Base-by-base conservation (phyloP, 2,113 vertebrate genomes). In the Colinus virginianus region DNA sequence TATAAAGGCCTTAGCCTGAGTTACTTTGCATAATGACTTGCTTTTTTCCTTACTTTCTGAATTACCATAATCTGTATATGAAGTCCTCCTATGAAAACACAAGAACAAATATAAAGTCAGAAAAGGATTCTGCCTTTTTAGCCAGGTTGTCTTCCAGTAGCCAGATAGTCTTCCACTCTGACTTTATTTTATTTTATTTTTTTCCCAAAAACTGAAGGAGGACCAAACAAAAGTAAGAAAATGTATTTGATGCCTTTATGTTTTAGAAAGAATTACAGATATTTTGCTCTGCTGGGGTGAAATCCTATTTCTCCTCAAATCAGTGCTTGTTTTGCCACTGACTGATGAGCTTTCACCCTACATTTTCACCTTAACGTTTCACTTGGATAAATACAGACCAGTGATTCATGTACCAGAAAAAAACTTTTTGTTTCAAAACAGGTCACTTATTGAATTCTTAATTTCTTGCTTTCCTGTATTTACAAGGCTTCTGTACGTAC, bases 231-330 rank as follows among this genome's bases (percentile, higher is more conserved):
- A 86, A 93, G 55, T 28, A 6, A 87, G 91, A 90, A 30, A 11
- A 28, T 75, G 76, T 74, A 79, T 94, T 79, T 87, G 56, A 67
- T 76, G 32, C 22, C 17, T 94, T 49, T 91, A 88, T 66, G 11
- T 7, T 89, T 78, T 90, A 45, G 59, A 87, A 91, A 68, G 58
- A 88, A 66, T 36, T 92, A 75, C 77, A 95, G 97, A 93, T 90
- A 77, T 53, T 75, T 90, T 46, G 76, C 22, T n/a, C 15, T 74
- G 58, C 48, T 69, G n/a, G n/a, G 28, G 42, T 85, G 40, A 90
- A 94, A 87, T 94, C 21, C 28, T 80, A 20, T 5, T 80, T 77
- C 42, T 63, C 34, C 61, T 91, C 34, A 94, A 94, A n/a, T 78
- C 70, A 70, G 2, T 46, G 25, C 34, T 5, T 69, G 40, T 64